Conservation (phyloP, 2,888 invertebrate genomes). For the Suillia variegata region DNA sequence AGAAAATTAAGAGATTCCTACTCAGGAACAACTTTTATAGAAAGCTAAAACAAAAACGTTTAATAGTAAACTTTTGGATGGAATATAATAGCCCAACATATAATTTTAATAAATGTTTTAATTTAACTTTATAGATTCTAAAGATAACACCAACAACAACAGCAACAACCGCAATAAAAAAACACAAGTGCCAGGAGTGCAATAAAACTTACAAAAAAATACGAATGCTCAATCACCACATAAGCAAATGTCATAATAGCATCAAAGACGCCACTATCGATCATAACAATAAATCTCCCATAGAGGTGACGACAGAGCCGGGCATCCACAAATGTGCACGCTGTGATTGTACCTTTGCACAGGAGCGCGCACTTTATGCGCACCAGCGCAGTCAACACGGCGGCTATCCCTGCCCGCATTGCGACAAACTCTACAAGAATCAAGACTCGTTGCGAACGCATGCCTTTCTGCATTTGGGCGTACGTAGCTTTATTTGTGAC, state of each 20-base stretch:
- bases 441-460: slow-evolving; percentile 42
- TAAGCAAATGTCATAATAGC: slow-evolving; percentile 37
- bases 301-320: no score
- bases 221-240: neutral
- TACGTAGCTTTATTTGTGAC: slow-evolving; percentile 40
- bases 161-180: no score
- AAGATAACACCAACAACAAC: neutral
- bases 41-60: no score
- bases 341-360: neutral
- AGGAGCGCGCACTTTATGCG: slow-evolving; percentile 36
- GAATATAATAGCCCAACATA: no score
- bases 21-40: no score
- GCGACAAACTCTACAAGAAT: slow-evolving; percentile 44
- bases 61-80: no score
- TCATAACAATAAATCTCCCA: no score
- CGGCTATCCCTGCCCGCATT: slow-evolving; percentile 39
- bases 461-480: slow-evolving; percentile 40
- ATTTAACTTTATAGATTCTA: neutral
- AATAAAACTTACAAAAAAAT: slow-evolving; percentile 11
- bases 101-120: no score
- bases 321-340: neutral
- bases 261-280: neutral
- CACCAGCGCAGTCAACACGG: slow-evolving; percentile 38
- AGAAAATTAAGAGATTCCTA: no score
- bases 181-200: neutral